These are phyloP conservation scores for Cephalotes varians DNA, from an alignment of 2,888 invertebrate species.

Conservation along the genomic window DNA sequence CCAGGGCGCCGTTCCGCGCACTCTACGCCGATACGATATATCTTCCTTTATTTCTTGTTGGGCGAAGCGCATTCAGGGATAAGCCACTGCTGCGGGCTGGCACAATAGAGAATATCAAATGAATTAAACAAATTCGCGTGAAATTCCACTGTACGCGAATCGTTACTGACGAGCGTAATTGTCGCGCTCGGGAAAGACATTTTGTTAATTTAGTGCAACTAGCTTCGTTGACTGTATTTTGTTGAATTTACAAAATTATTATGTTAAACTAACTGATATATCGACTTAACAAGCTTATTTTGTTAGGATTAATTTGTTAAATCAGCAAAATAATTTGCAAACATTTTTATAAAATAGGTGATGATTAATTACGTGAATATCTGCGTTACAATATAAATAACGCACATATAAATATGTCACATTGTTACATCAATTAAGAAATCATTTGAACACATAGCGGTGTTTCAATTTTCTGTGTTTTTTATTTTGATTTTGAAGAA, in stretches of 20 bases:
- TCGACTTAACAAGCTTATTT: not conserved
- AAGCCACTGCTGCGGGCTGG: conserved; percentile 19
- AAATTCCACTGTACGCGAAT: not conserved
- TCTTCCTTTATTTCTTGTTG: conserved; percentile 51
- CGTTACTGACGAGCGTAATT: not conserved
- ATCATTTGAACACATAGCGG: not conserved
- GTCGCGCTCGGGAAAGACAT: not conserved
- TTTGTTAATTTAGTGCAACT: conserved; percentile 4
- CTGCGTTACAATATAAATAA: not conserved
- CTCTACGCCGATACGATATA: conserved; percentile 26
- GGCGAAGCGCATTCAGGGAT: conserved; percentile 60
- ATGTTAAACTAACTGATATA: not conserved
- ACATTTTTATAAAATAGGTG: not conserved
- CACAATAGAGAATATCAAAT: conserved; percentile 34
- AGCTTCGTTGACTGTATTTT: not conserved
- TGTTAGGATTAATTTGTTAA: not conserved
- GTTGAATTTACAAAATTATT: not conserved
- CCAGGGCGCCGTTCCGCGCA: conserved; percentile 28
- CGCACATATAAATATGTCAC: not conserved
- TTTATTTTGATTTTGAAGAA: not conserved
- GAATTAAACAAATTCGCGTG: conserved; percentile 48
- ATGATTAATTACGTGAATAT: not conserved
- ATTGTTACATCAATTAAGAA: not conserved
- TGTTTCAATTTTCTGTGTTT: not conserved
- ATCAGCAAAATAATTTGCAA: not conserved